A percentile compares a stretch with the other conserved stretches of the same genome.
These are phyloP conservation scores for Anastrepha ludens DNA, from an alignment of 1,140 invertebrate genomes.

Conservation along the genomic window DNA sequence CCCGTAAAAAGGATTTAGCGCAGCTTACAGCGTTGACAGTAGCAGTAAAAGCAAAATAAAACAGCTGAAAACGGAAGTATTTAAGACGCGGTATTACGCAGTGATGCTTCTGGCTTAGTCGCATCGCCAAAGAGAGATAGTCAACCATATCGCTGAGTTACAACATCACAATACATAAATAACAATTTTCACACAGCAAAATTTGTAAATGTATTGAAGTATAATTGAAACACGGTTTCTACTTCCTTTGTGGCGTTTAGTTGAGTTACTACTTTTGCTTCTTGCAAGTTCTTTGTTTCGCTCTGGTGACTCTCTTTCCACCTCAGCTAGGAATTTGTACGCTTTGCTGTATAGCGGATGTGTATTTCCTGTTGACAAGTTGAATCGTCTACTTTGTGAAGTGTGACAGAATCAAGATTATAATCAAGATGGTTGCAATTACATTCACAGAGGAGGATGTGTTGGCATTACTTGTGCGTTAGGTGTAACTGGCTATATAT, in stretches of 20 bases:
- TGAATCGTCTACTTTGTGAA: background rate
- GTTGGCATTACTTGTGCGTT: no score
- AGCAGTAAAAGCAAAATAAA: background rate
- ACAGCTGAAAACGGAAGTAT: conserved; percentile 18
- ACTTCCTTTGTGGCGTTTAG: background rate
- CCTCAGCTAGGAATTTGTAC: background rate
- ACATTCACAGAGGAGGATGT: no score
- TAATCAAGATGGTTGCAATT: background rate
- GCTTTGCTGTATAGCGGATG: background rate
- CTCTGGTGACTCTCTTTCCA: background rate
- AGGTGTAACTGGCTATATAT: no score
- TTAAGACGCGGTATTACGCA: conserved; percentile 6
- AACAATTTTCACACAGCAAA: background rate
- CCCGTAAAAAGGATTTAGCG: background rate
- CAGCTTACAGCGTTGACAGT: conserved; percentile 27
- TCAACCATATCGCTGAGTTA: background rate
- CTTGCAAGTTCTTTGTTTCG: background rate
- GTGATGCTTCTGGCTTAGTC: background rate
- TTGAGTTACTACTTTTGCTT: background rate
- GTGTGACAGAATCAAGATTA: conserved; percentile 23
- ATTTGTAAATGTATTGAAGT: background rate
- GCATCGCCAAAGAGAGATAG: background rate
- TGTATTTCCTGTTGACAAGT: conserved; percentile 23
- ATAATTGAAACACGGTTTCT: background rate
- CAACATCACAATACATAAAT: background rate